phyloP scores from a whole-genome alignment of 2,113 vertebrate genomes.

The Dermatemys mawii region DNA sequence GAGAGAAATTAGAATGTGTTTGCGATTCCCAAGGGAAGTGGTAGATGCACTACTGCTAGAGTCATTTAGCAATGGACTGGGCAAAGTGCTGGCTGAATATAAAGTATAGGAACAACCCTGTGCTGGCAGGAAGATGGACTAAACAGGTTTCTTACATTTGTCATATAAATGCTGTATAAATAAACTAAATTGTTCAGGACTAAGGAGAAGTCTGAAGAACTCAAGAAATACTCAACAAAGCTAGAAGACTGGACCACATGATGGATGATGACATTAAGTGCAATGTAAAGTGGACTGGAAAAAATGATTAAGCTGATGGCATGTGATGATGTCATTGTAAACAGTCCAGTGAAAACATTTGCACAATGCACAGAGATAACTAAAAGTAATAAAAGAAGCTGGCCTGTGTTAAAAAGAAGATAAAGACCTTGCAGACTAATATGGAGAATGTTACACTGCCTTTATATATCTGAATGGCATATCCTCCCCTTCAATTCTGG shows the following conservation, averaged over 20 bases:
- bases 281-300: neutral
- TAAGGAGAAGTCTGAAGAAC: neutral
- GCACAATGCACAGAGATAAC: neutral
- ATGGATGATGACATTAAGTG: constrained; percentile 3
- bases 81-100: neutral
- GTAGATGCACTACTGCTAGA: neutral
- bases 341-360: neutral
- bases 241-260: neutral
- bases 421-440: neutral
- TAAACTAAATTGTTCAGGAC: neutral
- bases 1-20: neutral
- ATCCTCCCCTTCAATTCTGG: constrained; percentile 27
- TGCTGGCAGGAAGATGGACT: neutral
- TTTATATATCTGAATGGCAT: neutral
- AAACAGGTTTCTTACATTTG: neutral
- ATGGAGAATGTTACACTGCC: neutral
- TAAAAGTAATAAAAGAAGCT: neutral
- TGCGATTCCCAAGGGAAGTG: neutral
- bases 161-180: neutral
- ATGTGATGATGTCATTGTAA: neutral
- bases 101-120: neutral
- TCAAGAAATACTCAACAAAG: neutral
- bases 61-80: neutral
- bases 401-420: constrained; percentile 6
- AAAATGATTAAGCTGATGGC: constrained; percentile 23